phyloP scores from a whole-genome alignment of 2,797 vertebrate species.

The Trematomus bernacchii region DNA sequence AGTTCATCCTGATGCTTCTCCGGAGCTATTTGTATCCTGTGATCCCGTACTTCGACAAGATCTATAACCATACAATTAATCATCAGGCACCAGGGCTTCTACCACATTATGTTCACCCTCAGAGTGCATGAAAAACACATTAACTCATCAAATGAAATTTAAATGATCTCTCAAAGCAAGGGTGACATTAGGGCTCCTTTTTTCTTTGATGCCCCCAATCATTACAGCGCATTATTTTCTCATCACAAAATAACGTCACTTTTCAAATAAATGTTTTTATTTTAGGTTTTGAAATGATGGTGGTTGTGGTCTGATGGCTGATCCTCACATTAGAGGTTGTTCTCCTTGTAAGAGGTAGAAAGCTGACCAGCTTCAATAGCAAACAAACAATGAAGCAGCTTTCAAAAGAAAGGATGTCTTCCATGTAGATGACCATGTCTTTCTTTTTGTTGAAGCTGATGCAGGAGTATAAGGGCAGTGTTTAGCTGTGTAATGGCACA shows the following conservation, averaged over 20 bases:
- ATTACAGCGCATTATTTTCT: neutral
- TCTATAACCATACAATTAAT: slow-evolving; percentile 13
- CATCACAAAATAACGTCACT: no score
- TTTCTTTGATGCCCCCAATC: neutral
- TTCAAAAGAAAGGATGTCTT: no score
- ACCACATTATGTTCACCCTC: slow-evolving; percentile 38
- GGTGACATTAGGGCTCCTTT: no score
- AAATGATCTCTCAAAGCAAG: neutral
- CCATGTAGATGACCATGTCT: no score
- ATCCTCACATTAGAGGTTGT: neutral
- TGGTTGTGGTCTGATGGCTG: neutral
- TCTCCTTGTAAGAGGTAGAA: neutral
- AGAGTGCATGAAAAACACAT: slow-evolving; percentile 38
- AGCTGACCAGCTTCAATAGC: no score
- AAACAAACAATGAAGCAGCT: no score
- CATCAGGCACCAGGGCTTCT: slow-evolving; percentile 10
- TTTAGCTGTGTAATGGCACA: no score
- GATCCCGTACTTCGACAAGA: slow-evolving; percentile 3
- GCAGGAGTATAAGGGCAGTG: no score
- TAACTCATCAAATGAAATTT: neutral
- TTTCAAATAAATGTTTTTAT: no score
- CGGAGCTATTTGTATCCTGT: neutral
- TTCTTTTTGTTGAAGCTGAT: no score
- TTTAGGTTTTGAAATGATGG: neutral
- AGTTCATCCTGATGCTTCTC: neutral